Percentiles rank a stretch among this genome's conserved stretches.
phyloP scores from a whole-genome alignment of 2,797 vertebrate genomes.

The Gallinago nigripennis region DNA sequence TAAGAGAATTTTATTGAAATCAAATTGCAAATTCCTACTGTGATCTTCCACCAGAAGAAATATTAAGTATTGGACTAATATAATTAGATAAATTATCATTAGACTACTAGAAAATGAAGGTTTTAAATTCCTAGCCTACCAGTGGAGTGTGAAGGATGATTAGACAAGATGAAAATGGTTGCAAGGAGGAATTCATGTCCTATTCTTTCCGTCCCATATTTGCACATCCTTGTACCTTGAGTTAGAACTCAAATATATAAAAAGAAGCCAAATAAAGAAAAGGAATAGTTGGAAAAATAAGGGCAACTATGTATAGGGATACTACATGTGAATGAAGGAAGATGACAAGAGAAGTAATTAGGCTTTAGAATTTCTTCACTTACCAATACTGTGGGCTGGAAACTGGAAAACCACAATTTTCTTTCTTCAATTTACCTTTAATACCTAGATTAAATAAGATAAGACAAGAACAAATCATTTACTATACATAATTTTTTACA shows the following conservation, averaged over 20 bases:
- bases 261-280: neutral
- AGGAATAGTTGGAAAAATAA: neutral
- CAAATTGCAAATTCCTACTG: neutral
- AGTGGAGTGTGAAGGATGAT: neutral
- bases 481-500: neutral
- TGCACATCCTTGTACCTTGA: neutral
- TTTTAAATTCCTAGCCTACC: neutral
- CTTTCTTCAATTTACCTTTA: neutral
- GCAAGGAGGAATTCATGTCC: neutral
- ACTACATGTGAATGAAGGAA: neutral
- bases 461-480: neutral
- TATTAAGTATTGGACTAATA: neutral
- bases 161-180: neutral
- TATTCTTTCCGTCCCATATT: neutral
- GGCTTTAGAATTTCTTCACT: neutral
- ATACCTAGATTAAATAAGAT: neutral
- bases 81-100: neutral
- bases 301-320: neutral
- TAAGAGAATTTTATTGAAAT: neutral
- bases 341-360: neutral
- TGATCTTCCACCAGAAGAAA: neutral
- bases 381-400: neutral
- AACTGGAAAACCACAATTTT: neutral
- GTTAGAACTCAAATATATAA: neutral
- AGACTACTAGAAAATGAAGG: neutral